A percentile compares a stretch with the other conserved stretches of the same genome.
phyloP scores from a whole-genome alignment of 1,140 invertebrate genomes.

The Drosophila neocordata region DNA sequence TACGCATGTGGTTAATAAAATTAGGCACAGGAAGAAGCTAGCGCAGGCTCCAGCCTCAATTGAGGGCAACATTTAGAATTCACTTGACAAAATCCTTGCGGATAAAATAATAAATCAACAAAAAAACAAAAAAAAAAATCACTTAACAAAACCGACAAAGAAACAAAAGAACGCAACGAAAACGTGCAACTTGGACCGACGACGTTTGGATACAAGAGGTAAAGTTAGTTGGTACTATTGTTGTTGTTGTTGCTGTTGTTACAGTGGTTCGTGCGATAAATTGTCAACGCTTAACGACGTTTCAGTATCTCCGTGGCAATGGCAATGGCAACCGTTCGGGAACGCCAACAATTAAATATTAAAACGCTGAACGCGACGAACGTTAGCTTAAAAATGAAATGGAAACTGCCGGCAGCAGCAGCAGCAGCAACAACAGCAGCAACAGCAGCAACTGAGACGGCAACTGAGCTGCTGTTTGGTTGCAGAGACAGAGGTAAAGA shows the following conservation, averaged over 20 bases:
- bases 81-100: slow-evolving; percentile 1
- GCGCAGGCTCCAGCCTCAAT: slow-evolving; percentile 1
- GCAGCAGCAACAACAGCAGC: slow-evolving; percentile 5
- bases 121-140: background rate
- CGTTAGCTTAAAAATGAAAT: slow-evolving; percentile 82
- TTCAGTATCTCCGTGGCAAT: slow-evolving; percentile 15
- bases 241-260: background rate
- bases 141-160: background rate
- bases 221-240: background rate
- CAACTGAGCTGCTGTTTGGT: slow-evolving; percentile 6
- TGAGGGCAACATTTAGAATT: slow-evolving; percentile 28
- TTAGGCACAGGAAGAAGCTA: slow-evolving; percentile 14
- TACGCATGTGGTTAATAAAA: background rate
- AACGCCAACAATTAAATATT: slow-evolving; percentile 76
- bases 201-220: background rate
- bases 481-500: slow-evolving; percentile 29
- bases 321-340: slow-evolving; percentile 64
- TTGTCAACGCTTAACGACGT: slow-evolving; percentile 26
- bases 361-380: slow-evolving; percentile 64
- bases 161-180: slow-evolving; percentile 34
- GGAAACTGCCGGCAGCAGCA: slow-evolving; percentile 52
- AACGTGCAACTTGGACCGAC: slow-evolving; percentile 14
- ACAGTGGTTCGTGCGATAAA: slow-evolving; percentile 7
- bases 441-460: background rate
- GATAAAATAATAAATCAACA: background rate